phyloP scores from a whole-genome alignment of 2,113 vertebrate species.

The Zeus faber region DNA sequence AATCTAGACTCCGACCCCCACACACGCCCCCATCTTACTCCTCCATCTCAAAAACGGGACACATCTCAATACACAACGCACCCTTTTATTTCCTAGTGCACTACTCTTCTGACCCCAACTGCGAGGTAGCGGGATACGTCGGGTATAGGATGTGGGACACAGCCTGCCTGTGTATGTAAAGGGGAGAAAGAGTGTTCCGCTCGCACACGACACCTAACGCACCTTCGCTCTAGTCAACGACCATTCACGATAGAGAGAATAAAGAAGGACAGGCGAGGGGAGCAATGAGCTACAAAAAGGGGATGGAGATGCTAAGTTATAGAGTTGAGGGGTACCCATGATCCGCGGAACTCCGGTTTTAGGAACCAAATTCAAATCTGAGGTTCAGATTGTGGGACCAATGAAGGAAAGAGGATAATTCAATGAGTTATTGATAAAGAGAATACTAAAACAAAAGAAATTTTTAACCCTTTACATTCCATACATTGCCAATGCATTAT shows the following conservation, averaged over 20 bases:
- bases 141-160: slow-evolving; percentile 11
- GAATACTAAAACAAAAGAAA: no score
- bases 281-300: background rate
- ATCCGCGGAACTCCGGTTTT: slow-evolving; percentile 1
- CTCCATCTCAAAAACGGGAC: slow-evolving; percentile 3
- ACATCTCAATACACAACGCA: slow-evolving; percentile 2
- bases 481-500: slow-evolving; percentile 37
- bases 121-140: slow-evolving; percentile 10
- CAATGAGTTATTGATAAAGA: slow-evolving; percentile 4
- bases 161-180: slow-evolving; percentile 1
- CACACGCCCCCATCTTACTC: background rate
- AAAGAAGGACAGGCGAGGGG: background rate
- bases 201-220: slow-evolving; percentile 7
- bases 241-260: background rate
- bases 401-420: no score
- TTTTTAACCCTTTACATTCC: slow-evolving; percentile 19
- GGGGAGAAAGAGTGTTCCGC: slow-evolving; percentile 24
- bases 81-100: slow-evolving; percentile 16
- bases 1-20: slow-evolving; percentile 2
- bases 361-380: slow-evolving; percentile 7
- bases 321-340: background rate
- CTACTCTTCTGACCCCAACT: slow-evolving; percentile 25
- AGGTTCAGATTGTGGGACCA: slow-evolving; percentile 31
- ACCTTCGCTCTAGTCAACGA: slow-evolving; percentile 6
- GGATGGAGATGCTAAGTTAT: background rate